Conservation (phyloP, 2,888 invertebrate species). For the Tillus elongatus region DNA sequence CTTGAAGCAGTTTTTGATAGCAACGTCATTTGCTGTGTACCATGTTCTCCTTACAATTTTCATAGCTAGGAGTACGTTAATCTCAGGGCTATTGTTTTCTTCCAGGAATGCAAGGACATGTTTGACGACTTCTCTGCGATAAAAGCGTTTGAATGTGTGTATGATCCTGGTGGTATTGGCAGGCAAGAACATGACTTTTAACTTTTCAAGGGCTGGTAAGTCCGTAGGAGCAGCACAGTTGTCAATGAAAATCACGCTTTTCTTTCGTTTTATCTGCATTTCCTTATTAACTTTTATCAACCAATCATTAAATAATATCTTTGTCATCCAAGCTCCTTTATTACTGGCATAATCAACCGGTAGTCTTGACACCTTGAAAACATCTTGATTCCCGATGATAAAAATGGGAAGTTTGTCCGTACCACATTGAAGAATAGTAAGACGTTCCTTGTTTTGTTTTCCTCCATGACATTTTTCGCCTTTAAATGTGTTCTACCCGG, state of each 20-base stretch:
- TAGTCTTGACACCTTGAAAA: conserved; percentile 8
- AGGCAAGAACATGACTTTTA: conserved; percentile 22
- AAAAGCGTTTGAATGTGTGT: conserved; percentile 17
- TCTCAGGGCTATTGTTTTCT: conserved; percentile 17
- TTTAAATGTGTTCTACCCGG: conserved; percentile 2
- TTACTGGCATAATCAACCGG: conserved; percentile 9
- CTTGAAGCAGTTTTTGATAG: conserved; percentile 22
- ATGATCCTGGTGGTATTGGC: conserved; percentile 26
- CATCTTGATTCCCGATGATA: conserved; percentile 5
- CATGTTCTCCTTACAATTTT: conserved; percentile 20
- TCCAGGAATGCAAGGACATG: conserved; percentile 14
- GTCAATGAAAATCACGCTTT: conserved; percentile 19
- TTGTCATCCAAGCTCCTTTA: conserved; percentile 10
- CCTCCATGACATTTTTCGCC: conserved; percentile 8
- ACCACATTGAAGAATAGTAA: conserved; percentile 9
- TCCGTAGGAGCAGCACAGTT: conserved; percentile 17
- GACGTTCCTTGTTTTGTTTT: conserved; percentile 10
- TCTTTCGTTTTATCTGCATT: conserved; percentile 12
- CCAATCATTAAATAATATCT: conserved; percentile 13
- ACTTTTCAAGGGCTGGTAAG: conserved; percentile 10
- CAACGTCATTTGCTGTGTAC: conserved; percentile 18
- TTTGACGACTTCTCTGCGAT: conserved; percentile 17
- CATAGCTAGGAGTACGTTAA: conserved; percentile 18
- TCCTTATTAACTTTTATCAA: conserved; percentile 15
- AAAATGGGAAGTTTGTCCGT: conserved; percentile 7